Conservation (phyloP, 1,140 invertebrate species). For the Heliconius hewitsoni region DNA sequence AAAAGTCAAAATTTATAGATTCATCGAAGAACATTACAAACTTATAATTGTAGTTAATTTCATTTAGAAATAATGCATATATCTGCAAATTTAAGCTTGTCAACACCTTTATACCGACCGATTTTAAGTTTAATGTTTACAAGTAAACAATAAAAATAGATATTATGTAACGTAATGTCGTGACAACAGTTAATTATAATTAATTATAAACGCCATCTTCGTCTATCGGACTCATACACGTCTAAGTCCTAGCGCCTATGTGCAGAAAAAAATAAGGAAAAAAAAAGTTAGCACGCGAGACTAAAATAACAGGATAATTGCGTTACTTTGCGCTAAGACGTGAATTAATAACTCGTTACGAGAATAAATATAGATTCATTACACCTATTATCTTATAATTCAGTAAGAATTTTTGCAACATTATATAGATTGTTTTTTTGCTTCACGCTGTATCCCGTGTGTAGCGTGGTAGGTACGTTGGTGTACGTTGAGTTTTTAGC, state of each 20-base stretch:
- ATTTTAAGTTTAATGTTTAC: neutral
- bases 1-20: too few relatives aligned
- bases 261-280: slow-evolving; percentile 31
- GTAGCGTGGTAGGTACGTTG: too few relatives aligned
- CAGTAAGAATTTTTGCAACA: neutral
- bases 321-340: neutral
- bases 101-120: too few relatives aligned
- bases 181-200: slow-evolving; percentile 36
- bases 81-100: too few relatives aligned
- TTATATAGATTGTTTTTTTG: neutral
- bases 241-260: slow-evolving; percentile 34
- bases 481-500: too few relatives aligned
- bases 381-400: neutral
- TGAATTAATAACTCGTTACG: slow-evolving; percentile 7
- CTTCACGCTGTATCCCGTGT: too few relatives aligned
- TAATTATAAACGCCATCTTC: slow-evolving; percentile 43
- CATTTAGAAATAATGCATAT: too few relatives aligned
- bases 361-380: slow-evolving; percentile 5
- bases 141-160: slow-evolving; percentile 13
- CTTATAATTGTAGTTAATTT: too few relatives aligned
- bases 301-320: slow-evolving; percentile 38
- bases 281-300: slow-evolving; percentile 36
- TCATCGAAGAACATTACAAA: too few relatives aligned
- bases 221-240: slow-evolving; percentile 46
- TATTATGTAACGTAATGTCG: slow-evolving; percentile 17